Percentiles rank a stretch among this genome's conserved stretches.
Evolutionary conservation across 2,888 invertebrate species (phyloP).

Genomic region (Euspilapteryx auroguttella): DNA sequence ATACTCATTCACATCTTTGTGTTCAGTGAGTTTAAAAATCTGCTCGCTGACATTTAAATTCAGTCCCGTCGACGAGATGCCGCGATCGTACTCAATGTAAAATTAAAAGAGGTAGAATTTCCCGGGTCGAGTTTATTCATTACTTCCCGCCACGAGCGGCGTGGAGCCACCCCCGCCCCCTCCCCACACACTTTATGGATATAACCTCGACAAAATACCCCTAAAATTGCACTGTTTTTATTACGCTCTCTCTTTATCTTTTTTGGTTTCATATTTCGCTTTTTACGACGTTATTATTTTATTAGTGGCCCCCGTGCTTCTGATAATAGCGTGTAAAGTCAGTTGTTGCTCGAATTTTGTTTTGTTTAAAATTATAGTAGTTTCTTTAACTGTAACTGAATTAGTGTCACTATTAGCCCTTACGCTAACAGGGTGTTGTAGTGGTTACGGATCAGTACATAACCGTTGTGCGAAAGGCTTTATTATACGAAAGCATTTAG

Average conservation of each 20-base stretch:
- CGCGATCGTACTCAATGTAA: conserved; percentile 41
- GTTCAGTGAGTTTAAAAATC: too few species aligned
- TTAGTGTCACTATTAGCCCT: too few species aligned
- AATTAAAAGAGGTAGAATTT: conserved; percentile 39
- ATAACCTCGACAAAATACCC: conserved; percentile 62
- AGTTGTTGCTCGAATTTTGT: too few species aligned
- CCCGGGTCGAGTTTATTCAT: conserved; percentile 57
- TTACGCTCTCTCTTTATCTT: conserved; percentile 57
- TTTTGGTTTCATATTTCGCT: conserved; percentile 53
- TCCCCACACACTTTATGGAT: conserved; percentile 51
- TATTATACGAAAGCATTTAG: too few species aligned
- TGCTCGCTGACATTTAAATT: neutral
- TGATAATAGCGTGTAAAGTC: conserved; percentile 6
- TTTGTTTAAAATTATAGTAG: too few species aligned
- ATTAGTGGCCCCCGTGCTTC: conserved; percentile 33
- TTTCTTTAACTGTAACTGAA: conserved; percentile 12
- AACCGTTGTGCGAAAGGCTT: too few species aligned
- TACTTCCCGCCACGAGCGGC: conserved; percentile 36
- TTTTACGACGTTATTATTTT: conserved; percentile 52
- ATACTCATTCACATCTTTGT: too few species aligned
- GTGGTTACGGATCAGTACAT: too few species aligned
- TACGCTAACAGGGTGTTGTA: too few species aligned
- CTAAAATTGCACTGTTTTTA: conserved; percentile 62
- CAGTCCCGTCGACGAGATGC: conserved; percentile 8
- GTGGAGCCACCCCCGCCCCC: conserved; percentile 18